Conservation (phyloP, 2,888 invertebrate species). For the Micropterix aruncella region DNA sequence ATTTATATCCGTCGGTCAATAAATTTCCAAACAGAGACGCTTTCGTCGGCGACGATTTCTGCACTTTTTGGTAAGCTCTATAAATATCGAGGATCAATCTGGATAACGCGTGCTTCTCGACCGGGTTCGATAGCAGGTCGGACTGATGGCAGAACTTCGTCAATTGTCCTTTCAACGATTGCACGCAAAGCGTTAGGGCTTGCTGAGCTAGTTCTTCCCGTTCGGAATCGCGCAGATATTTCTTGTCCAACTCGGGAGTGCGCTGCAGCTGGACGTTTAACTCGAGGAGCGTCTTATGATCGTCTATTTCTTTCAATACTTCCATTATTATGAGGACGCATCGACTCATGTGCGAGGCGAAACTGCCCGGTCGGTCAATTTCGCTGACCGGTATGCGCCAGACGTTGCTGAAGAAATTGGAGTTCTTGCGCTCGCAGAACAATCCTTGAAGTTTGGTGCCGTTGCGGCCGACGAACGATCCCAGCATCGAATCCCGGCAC, state of each 20-base stretch:
- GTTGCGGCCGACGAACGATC: conserved; percentile 49
- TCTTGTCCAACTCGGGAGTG: conserved; percentile 79
- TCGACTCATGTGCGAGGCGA: conserved; percentile 82
- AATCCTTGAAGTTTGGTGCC: conserved; percentile 63
- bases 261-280: conserved; percentile 65
- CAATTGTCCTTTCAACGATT: conserved; percentile 50
- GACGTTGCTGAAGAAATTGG: conserved; percentile 85
- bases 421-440: conserved; percentile 70
- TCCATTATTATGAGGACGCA: conserved; percentile 71
- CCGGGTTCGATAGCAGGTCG: conserved; percentile 29
- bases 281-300: conserved; percentile 66
- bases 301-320: conserved; percentile 63
- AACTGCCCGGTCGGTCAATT: conserved; percentile 84
- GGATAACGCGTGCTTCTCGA: conserved; percentile 33
- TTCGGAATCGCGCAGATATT: conserved; percentile 74
- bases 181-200: conserved; percentile 59
- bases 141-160: conserved; percentile 36
- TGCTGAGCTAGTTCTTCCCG: conserved; percentile 67
- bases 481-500: conserved; percentile 56
- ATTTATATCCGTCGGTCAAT: conserved; percentile 55
- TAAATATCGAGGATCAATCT: conserved; percentile 44
- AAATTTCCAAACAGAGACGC: conserved; percentile 46
- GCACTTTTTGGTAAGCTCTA: conserved; percentile 52
- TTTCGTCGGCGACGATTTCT: conserved; percentile 45
- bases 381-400: conserved; percentile 86